phyloP scores from a whole-genome alignment of 2,888 invertebrate species.

The Blastobasis adustella region DNA sequence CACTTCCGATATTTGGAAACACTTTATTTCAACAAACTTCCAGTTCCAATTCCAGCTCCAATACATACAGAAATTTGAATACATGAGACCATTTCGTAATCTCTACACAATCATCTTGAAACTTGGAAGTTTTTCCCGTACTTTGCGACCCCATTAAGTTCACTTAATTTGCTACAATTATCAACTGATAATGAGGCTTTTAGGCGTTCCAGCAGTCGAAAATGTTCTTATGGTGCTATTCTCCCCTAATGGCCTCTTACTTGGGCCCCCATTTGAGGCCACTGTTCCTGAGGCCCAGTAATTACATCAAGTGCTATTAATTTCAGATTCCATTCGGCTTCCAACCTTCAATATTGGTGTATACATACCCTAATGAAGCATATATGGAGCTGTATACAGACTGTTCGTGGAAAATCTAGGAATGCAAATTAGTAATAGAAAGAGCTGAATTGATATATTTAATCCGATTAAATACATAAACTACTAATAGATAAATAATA shows the following conservation, averaged over 20 bases:
- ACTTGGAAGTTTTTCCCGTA: too few relatives aligned
- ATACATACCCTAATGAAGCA: too few relatives aligned
- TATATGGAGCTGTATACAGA: constrained; percentile 21
- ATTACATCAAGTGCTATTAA: constrained; percentile 63
- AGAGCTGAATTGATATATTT: too few relatives aligned
- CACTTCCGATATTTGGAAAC: too few relatives aligned
- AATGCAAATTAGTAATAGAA: too few relatives aligned
- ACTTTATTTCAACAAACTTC: too few relatives aligned
- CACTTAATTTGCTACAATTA: constrained; percentile 30
- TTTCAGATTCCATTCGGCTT: constrained; percentile 49
- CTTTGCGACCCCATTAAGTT: constrained; percentile 8
- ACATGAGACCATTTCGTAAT: too few relatives aligned
- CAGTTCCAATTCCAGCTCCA: too few relatives aligned
- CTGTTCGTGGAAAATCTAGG: neutral
- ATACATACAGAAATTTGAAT: too few relatives aligned
- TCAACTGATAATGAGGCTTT: constrained; percentile 40
- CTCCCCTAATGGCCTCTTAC: constrained; percentile 52
- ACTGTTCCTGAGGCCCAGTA: constrained; percentile 22
- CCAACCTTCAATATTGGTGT: constrained; percentile 16
- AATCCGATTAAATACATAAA: too few relatives aligned
- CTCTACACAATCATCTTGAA: too few relatives aligned
- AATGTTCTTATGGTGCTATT: constrained; percentile 22
- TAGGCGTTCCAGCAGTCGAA: constrained; percentile 26
- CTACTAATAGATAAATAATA: too few relatives aligned
- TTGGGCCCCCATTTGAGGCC: constrained; percentile 37